Conservation (phyloP, 2,888 invertebrate species). For the Leptopilina syphax region DNA sequence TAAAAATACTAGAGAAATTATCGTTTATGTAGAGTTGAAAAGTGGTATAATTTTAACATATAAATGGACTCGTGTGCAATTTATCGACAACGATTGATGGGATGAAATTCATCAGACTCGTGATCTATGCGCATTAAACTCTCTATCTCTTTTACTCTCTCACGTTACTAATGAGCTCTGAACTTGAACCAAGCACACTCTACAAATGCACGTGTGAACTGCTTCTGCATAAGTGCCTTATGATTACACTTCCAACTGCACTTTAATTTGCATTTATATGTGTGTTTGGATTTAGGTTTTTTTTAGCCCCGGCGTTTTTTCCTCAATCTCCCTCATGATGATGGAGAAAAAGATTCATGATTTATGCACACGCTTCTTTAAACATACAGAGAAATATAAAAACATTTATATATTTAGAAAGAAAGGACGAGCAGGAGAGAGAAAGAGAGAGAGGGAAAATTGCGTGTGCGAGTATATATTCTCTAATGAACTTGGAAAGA, state of each 20-base stretch:
- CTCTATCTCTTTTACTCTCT: no score
- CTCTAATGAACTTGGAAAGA: constrained; percentile 32
- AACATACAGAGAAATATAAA: no score
- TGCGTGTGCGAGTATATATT: not conserved
- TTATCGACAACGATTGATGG: constrained; percentile 28
- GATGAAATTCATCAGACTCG: constrained; percentile 26
- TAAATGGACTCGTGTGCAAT: not conserved
- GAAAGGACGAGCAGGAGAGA: not conserved
- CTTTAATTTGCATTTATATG: constrained; percentile 38
- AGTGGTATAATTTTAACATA: not conserved
- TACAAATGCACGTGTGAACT: constrained; percentile 34
- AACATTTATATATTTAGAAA: not conserved
- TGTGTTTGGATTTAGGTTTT: constrained; percentile 33
- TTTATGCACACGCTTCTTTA: constrained; percentile 19
- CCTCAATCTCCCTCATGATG: not conserved
- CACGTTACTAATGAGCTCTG: constrained; percentile 32
- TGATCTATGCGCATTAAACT: constrained; percentile 29
- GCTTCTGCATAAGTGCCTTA: constrained; percentile 38
- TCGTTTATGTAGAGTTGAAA: not conserved
- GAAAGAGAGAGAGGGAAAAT: no score
- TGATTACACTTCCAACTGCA: constrained; percentile 37
- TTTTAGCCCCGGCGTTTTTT: not conserved
- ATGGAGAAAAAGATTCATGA: constrained; percentile 21
- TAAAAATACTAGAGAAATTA: no score
- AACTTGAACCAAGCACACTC: constrained; percentile 21